These are phyloP conservation scores for Kryptolebias marmoratus DNA, from an alignment of 2,113 vertebrate species.

Conservation along the genomic window DNA sequence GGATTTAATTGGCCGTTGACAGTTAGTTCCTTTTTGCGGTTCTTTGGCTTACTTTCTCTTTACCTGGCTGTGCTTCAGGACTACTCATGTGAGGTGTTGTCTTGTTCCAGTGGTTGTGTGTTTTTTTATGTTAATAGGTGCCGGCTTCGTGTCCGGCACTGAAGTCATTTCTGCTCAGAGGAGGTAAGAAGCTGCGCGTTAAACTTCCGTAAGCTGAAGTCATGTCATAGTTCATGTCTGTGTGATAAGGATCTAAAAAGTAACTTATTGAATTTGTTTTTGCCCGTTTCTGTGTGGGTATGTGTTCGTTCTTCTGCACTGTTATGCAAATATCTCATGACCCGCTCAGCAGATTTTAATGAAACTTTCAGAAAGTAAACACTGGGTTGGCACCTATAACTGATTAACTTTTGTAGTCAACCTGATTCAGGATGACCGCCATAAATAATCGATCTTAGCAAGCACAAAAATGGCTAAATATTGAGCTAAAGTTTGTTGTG, in stretches of 20 bases:
- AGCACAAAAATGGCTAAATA: no score
- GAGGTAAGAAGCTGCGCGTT: conserved; percentile 47
- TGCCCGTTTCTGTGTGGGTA: no score
- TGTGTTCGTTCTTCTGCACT: no score
- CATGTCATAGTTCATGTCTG: background rate
- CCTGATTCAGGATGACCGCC: no score
- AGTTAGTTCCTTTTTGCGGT: conserved; percentile 4
- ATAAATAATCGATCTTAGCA: no score
- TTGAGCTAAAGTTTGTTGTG: no score
- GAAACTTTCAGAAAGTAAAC: no score
- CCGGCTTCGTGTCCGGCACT: background rate
- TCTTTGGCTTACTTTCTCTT: conserved; percentile 38
- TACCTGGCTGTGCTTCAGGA: conserved; percentile 31
- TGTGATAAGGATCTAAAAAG: background rate
- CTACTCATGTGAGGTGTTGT: background rate
- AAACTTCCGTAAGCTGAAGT: background rate
- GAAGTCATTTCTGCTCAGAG: conserved; percentile 23
- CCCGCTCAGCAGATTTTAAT: no score
- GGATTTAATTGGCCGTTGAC: conserved; percentile 52
- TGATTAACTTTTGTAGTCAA: no score
- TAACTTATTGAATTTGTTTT: background rate
- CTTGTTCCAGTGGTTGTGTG: conserved; percentile 8
- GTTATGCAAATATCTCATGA: no score
- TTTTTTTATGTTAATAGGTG: background rate
- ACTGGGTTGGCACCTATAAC: no score